phyloP scores from a whole-genome alignment of 2,113 vertebrate species.

The Dicaeum eximium region DNA sequence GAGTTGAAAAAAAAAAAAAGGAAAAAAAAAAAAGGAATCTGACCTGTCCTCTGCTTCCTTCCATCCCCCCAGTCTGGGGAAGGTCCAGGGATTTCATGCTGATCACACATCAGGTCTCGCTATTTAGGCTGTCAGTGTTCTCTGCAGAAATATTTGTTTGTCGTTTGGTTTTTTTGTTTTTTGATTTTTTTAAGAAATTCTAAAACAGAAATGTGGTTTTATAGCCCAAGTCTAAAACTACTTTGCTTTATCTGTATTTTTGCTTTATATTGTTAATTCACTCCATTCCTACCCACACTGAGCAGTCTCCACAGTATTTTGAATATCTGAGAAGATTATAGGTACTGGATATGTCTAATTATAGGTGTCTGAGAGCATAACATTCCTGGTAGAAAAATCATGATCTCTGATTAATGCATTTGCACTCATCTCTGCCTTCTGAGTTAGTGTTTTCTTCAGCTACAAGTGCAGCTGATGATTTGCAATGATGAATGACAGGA shows the following conservation, averaged over 20 bases:
- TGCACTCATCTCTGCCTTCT: neutral
- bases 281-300: neutral
- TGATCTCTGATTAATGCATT: neutral
- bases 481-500: neutral
- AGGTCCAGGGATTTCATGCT: neutral
- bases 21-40: neutral
- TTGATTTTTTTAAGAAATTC: neutral
- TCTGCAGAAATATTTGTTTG: neutral
- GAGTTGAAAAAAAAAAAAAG: neutral
- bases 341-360: neutral
- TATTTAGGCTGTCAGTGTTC: neutral
- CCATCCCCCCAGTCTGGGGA: neutral
- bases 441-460: conserved; percentile 14
- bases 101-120: neutral
- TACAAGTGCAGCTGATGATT: neutral
- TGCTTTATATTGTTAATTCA: neutral
- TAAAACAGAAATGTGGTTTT: neutral
- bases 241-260: neutral
- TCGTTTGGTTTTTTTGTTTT: rapidly evolving
- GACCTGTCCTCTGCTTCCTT: neutral
- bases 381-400: neutral
- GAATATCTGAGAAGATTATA: neutral
- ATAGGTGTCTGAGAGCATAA: neutral
- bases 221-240: neutral
- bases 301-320: neutral